Conservation (phyloP, 2,113 vertebrate species). For the Peromyscus leucopus region DNA sequence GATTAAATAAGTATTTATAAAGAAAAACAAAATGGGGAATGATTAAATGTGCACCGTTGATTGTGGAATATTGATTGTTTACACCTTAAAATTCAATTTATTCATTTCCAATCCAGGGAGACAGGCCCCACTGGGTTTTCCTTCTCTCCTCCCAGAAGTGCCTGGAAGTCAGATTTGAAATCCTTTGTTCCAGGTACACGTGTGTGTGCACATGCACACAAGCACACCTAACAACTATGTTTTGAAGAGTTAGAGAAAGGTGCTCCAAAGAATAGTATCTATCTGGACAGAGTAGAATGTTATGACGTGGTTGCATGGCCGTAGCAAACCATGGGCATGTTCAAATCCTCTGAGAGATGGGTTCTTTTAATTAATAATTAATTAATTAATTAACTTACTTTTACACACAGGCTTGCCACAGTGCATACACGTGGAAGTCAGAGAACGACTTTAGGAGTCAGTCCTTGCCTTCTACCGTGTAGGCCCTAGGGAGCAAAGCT, state of each 20-base stretch:
- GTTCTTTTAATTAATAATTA: background rate
- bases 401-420: background rate
- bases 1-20: slow-evolving; percentile 68
- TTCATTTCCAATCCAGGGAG: slow-evolving; percentile 7
- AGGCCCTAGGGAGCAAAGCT: background rate
- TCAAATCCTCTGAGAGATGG: background rate
- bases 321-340: background rate
- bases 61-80: slow-evolving; percentile 27
- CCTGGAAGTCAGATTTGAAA: background rate
- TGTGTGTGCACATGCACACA: background rate
- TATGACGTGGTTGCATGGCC: background rate
- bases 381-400: background rate
- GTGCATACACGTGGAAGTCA: no score
- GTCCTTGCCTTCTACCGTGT: background rate
- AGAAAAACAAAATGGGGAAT: slow-evolving; percentile 21
- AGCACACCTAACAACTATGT: background rate
- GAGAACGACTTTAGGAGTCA: background rate
- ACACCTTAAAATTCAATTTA: slow-evolving; percentile 46
- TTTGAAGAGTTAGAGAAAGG: background rate
- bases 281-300: background rate
- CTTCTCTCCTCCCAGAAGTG: background rate
- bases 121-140: background rate
- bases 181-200: background rate
- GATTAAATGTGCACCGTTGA: background rate
- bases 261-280: background rate